Conservation (phyloP, 2,888 invertebrate species). For the Harpalus rufipes region DNA sequence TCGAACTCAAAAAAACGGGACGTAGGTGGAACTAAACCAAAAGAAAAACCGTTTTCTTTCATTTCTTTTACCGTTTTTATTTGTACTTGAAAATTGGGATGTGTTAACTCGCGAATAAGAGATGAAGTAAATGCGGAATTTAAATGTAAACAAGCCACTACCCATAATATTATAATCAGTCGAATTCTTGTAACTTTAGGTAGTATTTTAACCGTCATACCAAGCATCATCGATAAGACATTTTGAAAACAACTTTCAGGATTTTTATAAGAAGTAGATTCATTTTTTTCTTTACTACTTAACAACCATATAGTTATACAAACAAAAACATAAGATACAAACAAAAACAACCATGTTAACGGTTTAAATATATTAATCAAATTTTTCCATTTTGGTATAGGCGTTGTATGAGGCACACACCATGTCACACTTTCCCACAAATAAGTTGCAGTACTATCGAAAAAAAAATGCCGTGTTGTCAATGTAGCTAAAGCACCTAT, state of each 20-base stretch:
- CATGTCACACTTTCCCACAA: constrained; percentile 73
- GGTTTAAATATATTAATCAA: constrained; percentile 67
- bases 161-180: constrained; percentile 70
- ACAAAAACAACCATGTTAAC: constrained; percentile 47
- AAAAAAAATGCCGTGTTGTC: constrained; percentile 70
- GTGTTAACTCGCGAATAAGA: constrained; percentile 72
- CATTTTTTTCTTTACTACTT: constrained; percentile 51
- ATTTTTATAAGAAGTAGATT: constrained; percentile 65
- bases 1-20: constrained; percentile 69
- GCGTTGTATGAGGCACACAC: constrained; percentile 74
- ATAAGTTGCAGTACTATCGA: constrained; percentile 73
- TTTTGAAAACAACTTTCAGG: constrained; percentile 68
- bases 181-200: constrained; percentile 70
- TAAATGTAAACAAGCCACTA: constrained; percentile 71
- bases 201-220: constrained; percentile 69
- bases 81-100: constrained; percentile 71
- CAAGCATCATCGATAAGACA: constrained; percentile 69
- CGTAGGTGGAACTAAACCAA: constrained; percentile 69
- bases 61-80: constrained; percentile 70
- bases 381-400: constrained; percentile 70
- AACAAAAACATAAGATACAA: constrained; percentile 35
- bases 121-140: constrained; percentile 71
- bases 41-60: constrained; percentile 70
- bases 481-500: constrained; percentile 74
- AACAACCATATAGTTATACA: constrained; percentile 64